These are phyloP conservation scores for Bovichtus variegatus DNA, from an alignment of 2,797 vertebrate species.

Conservation along the genomic window DNA sequence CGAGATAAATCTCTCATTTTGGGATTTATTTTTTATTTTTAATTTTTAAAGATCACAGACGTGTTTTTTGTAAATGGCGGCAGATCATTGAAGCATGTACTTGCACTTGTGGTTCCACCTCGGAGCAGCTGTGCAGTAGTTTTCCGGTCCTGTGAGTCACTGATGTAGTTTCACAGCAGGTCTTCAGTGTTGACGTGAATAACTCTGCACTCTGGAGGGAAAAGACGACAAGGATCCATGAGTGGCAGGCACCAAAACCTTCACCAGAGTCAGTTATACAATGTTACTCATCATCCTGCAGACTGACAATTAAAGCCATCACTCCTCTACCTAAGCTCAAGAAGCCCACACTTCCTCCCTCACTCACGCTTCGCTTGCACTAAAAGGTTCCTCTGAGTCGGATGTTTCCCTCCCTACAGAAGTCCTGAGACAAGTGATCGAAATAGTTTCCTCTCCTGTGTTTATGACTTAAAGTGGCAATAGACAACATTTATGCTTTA, in stretches of 20 bases:
- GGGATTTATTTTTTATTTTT: too few species aligned
- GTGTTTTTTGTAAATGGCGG: not conserved
- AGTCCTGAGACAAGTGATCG: too few species aligned
- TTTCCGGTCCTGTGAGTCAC: constrained; percentile 29
- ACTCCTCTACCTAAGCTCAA: constrained; percentile 18
- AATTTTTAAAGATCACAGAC: not conserved
- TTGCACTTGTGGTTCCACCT: constrained; percentile 7
- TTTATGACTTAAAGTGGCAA: too few species aligned
- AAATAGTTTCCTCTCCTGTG: too few species aligned
- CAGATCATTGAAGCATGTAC: constrained; percentile 8
- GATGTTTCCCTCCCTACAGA: constrained; percentile 23
- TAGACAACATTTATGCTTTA: too few species aligned
- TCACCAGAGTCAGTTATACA: constrained; percentile 11
- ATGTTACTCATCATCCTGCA: constrained; percentile 38
- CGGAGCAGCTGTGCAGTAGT: constrained; percentile 40
- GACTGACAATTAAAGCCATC: constrained; percentile 53
- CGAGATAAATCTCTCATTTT: not conserved
- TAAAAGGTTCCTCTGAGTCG: constrained; percentile 66
- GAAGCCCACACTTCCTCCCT: constrained; percentile 39
- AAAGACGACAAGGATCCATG: constrained; percentile 8
- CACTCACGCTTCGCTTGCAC: constrained; percentile 52
- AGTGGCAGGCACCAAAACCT: constrained; percentile 16
- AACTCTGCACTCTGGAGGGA: constrained; percentile 6
- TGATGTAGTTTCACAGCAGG: constrained; percentile 48
- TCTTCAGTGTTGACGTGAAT: not conserved